Base-by-base conservation (phyloP, 2,888 invertebrate genomes). In the Morpho helenor region DNA sequence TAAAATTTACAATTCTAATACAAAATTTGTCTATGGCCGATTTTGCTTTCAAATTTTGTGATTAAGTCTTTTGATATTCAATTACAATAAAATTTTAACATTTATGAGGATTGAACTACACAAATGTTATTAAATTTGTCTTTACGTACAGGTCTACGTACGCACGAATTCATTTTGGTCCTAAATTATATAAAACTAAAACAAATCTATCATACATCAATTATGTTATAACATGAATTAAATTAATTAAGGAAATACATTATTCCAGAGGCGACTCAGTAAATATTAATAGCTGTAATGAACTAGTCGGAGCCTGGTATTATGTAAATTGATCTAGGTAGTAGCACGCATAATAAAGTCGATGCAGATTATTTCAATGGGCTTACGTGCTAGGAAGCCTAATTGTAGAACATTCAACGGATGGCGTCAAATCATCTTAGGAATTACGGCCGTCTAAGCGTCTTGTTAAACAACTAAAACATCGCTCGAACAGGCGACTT, bases 391-490 rank as follows among this genome's bases (percentile, higher is more conserved):
- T 80, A 80, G 77, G 77, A 79, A 60, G 67, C 73, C 76, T 83
- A 83, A 85, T 84, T 81, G 79, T 74, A 71, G 82, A 77, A 77
- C 82, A 69, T 78, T 74, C 79, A 84, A 80, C 83, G 66, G 70
- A 66, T 57, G 65, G 69, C 72, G 70, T 73, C 71, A 77, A 75
- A 82, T 76, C 73, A 73, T 74, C 73, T 53, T n/a, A 59, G 59
- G 53, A 62, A 54, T 52, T 56, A 52, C 52, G 49, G 31, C 41
- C 50, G 56, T 59, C 45, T 54, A 53, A 54, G 49, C 50, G 50
- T 45, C 51, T 54, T 39, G 56, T 59, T 61, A 56, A 50, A 46
- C 49, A 52, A 52, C 52, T 23, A 50, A 44, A 48, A 46, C 40
- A 40, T 53, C 46, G 7, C 53, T 3, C 10, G 39, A 45, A 45